These are phyloP conservation scores for Lepidotrigona ventralis DNA, from an alignment of 1,140 invertebrate species.

Conservation along the genomic window DNA sequence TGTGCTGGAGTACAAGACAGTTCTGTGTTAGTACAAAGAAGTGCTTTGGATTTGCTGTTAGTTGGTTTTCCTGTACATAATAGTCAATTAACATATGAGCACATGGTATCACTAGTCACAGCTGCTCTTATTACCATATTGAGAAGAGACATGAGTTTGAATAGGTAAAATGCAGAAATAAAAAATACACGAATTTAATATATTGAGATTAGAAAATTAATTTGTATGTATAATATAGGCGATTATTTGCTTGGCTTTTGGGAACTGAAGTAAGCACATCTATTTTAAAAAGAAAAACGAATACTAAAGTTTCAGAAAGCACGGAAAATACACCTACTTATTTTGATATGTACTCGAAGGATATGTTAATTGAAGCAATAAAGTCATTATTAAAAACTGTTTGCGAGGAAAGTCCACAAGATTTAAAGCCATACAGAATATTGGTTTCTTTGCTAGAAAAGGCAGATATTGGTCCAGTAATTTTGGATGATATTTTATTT, in stretches of 20 bases:
- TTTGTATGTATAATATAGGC: slow-evolving; percentile 76
- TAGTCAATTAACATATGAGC: slow-evolving; percentile 86
- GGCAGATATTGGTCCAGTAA: slow-evolving; percentile 91
- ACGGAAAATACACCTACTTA: slow-evolving; percentile 81
- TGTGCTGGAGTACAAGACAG: slow-evolving; percentile 89
- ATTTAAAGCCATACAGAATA: slow-evolving; percentile 91
- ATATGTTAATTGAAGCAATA: slow-evolving; percentile 84
- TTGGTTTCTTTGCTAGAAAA: slow-evolving; percentile 94
- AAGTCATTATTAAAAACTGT: slow-evolving; percentile 83
- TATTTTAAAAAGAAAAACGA: slow-evolving; percentile 79
- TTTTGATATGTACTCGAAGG: slow-evolving; percentile 88
- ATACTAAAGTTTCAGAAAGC: slow-evolving; percentile 65
- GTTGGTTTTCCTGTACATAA: slow-evolving; percentile 93
- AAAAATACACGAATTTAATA: not conserved
- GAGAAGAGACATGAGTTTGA: slow-evolving; percentile 94
- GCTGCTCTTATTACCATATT: slow-evolving; percentile 91
- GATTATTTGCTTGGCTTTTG: slow-evolving; percentile 91
- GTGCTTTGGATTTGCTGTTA: slow-evolving; percentile 91
- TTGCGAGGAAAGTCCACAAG: slow-evolving; percentile 82
- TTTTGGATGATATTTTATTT: slow-evolving; percentile 92
- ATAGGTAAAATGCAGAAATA: slow-evolving; percentile 81
- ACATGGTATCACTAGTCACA: slow-evolving; percentile 89
- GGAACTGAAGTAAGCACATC: slow-evolving; percentile 86
- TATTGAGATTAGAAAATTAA: slow-evolving; percentile 38
- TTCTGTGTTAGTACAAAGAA: slow-evolving; percentile 92